These are phyloP conservation scores for Dyspetes luteomarginatus DNA, from an alignment of 2,888 invertebrate species.

Conservation along the genomic window DNA sequence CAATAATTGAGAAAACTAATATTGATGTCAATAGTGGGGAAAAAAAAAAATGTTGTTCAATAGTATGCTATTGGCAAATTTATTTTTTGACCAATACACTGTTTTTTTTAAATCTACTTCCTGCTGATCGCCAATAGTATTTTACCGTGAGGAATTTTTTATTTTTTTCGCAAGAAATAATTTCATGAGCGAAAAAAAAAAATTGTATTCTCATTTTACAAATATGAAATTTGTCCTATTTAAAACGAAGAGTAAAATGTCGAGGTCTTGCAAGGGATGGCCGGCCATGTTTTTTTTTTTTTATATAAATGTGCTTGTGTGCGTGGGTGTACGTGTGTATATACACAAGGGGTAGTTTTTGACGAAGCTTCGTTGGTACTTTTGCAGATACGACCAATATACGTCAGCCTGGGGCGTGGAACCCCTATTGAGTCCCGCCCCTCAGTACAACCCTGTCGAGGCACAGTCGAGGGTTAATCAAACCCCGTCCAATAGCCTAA, in stretches of 20 bases:
- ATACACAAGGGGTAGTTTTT: slow-evolving; percentile 32
- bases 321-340: background rate
- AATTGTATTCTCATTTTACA: no score
- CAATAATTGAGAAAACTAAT: no score
- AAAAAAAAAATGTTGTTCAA: no score
- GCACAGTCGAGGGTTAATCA: slow-evolving; percentile 81
- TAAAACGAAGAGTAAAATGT: slow-evolving; percentile 41
- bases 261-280: slow-evolving; percentile 29
- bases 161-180: no score
- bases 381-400: slow-evolving; percentile 81
- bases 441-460: slow-evolving; percentile 80
- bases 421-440: slow-evolving; percentile 82
- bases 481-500: slow-evolving; percentile 80
- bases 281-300: slow-evolving; percentile 37
- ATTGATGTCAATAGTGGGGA: no score
- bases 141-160: no score
- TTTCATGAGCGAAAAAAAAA: no score
- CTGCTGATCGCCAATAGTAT: no score
- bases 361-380: slow-evolving; percentile 41
- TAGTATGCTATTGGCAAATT: no score
- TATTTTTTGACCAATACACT: no score
- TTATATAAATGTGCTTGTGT: background rate
- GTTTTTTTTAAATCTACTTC: no score
- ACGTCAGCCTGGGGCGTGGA: slow-evolving; percentile 82
- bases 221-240: background rate